Evolutionary conservation across 2,797 vertebrate genomes (phyloP).

Genomic region (Onychomys arenicola): DNA sequence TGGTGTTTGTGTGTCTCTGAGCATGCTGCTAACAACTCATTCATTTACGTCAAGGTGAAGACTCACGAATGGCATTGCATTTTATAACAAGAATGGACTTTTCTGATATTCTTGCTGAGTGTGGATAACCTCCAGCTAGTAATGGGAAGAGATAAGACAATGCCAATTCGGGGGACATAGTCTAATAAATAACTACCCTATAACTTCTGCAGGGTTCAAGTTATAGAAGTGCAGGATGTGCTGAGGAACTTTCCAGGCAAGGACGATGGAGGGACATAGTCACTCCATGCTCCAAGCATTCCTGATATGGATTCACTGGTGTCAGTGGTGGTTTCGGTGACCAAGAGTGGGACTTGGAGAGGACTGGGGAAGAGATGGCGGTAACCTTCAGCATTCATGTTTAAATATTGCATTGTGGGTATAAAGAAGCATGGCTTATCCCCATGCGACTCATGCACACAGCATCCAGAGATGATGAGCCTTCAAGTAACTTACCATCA

Average conservation of each 20-base stretch:
- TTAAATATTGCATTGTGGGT: background rate
- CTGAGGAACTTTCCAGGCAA: background rate
- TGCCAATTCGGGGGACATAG: background rate
- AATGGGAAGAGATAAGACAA: background rate
- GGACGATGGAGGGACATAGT: background rate
- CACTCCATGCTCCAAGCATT: rapidly evolving
- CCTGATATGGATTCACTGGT: background rate
- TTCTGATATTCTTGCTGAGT: background rate
- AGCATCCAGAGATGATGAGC: background rate
- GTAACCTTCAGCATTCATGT: background rate
- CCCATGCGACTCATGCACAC: background rate
- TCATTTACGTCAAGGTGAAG: background rate
- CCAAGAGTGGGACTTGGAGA: background rate
- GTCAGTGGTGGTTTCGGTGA: background rate
- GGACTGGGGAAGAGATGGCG: background rate
- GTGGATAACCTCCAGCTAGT: background rate
- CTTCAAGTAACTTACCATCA: background rate
- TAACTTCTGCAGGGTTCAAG: background rate
- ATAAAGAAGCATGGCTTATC: background rate
- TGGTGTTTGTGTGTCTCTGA: background rate
- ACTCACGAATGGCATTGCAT: no score
- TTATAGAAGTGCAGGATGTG: background rate
- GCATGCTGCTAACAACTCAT: background rate
- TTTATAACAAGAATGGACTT: background rate
- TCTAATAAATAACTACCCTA: background rate